Conservation (phyloP, 2,888 invertebrate genomes). For the Ischnus inquisitorius region DNA sequence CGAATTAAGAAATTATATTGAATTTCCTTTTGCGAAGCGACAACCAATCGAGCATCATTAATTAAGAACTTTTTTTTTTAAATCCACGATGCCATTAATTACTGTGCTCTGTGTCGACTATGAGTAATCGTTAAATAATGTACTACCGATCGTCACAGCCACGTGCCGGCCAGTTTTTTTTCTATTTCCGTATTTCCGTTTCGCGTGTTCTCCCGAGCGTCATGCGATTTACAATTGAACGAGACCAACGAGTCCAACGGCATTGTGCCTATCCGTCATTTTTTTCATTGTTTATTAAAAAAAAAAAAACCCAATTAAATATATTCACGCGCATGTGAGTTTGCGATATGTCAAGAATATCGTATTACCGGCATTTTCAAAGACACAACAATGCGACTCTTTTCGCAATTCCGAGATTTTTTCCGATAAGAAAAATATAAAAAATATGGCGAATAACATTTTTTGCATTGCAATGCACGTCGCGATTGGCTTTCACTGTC, state of each 20-base stretch:
- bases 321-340: neutral
- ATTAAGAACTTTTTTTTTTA: neutral
- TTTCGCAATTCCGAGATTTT: neutral
- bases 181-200: neutral
- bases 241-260: neutral
- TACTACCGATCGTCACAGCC: neutral
- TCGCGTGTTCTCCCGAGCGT: neutral
- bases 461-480: neutral
- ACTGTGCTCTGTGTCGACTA: neutral
- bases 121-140: neutral
- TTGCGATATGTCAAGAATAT: neutral
- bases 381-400: neutral
- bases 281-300: neutral
- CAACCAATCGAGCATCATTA: no score
- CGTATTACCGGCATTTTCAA: neutral
- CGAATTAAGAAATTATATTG: no score
- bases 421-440: conserved; percentile 10
- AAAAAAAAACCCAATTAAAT: neutral
- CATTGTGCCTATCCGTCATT: neutral
- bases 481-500: conserved; percentile 27
- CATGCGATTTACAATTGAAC: conserved; percentile 1
- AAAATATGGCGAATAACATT: no score
- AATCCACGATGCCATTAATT: neutral
- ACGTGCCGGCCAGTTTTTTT: conserved; percentile 11
- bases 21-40: no score